A percentile compares a stretch with the other conserved stretches of the same genome.
These are phyloP conservation scores for Ichneumoninae sp. DNA, from an alignment of 2,888 invertebrate species.

Conservation along the genomic window DNA sequence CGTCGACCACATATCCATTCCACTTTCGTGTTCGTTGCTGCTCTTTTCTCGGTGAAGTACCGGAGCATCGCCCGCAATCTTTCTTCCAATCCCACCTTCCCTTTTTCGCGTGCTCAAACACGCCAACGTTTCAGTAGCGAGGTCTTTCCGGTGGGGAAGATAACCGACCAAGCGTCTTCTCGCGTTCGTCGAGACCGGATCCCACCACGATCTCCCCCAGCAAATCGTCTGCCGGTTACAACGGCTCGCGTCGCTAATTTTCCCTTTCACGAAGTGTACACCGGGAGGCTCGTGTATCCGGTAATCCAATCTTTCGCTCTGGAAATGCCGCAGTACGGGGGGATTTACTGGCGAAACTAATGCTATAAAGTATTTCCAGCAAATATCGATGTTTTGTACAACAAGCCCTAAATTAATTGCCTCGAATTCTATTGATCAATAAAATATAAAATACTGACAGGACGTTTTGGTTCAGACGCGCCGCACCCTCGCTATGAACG, in stretches of 20 bases:
- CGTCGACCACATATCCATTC: neutral
- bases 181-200: neutral
- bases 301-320: conserved; percentile 20
- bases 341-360: neutral
- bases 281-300: neutral
- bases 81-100: neutral
- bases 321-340: neutral
- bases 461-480: no score
- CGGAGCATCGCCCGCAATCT: neutral
- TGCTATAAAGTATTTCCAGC: neutral
- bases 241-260: conserved; percentile 25
- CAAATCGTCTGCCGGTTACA: conserved; percentile 17
- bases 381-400: neutral
- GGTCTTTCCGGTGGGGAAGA: conserved; percentile 8
- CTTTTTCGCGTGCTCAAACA: conserved; percentile 7
- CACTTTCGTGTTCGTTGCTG: conserved; percentile 2
- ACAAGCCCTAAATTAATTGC: neutral
- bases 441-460: neutral
- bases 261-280: conserved; percentile 57
- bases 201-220: conserved; percentile 13
- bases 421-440: neutral
- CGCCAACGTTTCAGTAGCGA: neutral
- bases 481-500: no score
- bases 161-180: neutral
- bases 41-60: neutral